Conservation (phyloP, 2,888 invertebrate genomes). For the Saturnia japonica region DNA sequence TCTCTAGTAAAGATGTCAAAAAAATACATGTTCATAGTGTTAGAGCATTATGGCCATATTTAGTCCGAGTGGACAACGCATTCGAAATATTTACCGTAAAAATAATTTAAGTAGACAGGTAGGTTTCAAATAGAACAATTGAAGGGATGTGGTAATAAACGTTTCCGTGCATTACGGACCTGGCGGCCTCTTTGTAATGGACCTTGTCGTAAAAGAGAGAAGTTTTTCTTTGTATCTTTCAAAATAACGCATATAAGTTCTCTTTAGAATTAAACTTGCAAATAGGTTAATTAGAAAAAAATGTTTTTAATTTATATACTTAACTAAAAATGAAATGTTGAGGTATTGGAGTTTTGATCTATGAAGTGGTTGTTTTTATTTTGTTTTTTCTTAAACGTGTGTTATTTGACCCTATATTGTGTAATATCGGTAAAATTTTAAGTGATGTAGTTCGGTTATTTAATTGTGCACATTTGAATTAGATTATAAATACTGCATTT, state of each 20-base stretch:
- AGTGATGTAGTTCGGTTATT: too few relatives aligned
- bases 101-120: background rate
- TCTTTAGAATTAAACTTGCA: background rate
- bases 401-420: too few relatives aligned
- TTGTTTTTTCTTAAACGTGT: too few relatives aligned
- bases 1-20: too few relatives aligned
- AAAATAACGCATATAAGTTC: background rate
- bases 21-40: background rate
- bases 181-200: background rate
- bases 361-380: too few relatives aligned
- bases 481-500: too few relatives aligned
- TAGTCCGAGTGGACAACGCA: background rate
- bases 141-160: slow-evolving; percentile 8
- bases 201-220: slow-evolving; percentile 4
- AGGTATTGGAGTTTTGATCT: background rate
- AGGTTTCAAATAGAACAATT: background rate
- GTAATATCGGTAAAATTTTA: too few relatives aligned
- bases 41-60: background rate
- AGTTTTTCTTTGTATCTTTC: background rate
- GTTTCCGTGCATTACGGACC: background rate
- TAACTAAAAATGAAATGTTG: background rate
- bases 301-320: background rate
- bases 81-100: slow-evolving; percentile 16
- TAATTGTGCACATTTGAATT: too few relatives aligned
- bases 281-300: background rate